phyloP scores from a whole-genome alignment of 1,140 invertebrate genomes.

The Drosophila sechellia region DNA sequence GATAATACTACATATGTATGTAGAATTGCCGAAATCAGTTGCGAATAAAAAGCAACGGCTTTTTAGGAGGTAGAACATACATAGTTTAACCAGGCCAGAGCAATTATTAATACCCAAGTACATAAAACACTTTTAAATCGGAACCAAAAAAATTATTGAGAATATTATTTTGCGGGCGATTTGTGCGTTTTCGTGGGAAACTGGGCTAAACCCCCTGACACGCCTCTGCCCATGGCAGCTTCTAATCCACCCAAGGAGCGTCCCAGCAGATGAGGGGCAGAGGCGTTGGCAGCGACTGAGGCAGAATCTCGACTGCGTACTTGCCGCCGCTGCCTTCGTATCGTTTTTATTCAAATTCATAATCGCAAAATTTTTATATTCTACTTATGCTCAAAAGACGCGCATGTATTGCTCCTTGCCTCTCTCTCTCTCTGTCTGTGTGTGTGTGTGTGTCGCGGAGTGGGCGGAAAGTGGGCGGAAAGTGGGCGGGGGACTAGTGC shows the following conservation, averaged over 20 bases:
- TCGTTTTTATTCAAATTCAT: conserved; percentile 84
- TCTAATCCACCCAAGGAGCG: conserved; percentile 64
- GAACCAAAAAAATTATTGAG: too few relatives aligned
- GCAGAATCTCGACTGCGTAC: conserved; percentile 47
- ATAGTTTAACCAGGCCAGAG: too few relatives aligned
- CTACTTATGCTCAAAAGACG: conserved; percentile 78
- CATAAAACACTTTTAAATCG: too few relatives aligned
- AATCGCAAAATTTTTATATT: conserved; percentile 84
- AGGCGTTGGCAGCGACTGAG: conserved; percentile 1
- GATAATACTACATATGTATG: background rate
- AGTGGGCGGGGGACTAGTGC: conserved; percentile 52
- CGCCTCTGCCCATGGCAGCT: conserved; percentile 19
- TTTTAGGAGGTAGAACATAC: too few relatives aligned
- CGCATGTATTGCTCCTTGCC: conserved; percentile 33
- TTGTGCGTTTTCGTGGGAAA: too few relatives aligned
- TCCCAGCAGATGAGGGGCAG: conserved; percentile 13
- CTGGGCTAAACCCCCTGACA: background rate
- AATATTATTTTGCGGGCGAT: too few relatives aligned
- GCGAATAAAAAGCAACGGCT: too few relatives aligned
- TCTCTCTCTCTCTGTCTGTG: background rate
- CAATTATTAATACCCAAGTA: too few relatives aligned
- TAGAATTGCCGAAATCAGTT: too few relatives aligned
- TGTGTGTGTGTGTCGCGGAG: conserved; percentile 6
- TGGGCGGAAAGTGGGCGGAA: conserved; percentile 11
- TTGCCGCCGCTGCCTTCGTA: conserved; percentile 55